Conservation (phyloP, 2,113 vertebrate genomes). For the Dipodomys spectabilis region DNA sequence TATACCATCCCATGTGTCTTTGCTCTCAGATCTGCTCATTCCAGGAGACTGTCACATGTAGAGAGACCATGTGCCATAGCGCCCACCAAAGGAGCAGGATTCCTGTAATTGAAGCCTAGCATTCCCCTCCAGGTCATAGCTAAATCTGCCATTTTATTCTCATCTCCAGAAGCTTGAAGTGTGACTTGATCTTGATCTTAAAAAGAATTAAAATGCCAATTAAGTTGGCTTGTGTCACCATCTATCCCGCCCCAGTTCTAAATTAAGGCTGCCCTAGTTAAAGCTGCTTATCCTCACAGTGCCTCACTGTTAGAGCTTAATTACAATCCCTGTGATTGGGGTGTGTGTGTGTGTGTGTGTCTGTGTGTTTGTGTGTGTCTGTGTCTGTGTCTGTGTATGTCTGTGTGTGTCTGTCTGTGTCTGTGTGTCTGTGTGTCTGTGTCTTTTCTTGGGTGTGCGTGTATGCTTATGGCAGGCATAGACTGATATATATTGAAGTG, state of each 20-base stretch:
- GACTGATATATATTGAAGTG: too few relatives aligned
- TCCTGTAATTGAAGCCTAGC: not conserved
- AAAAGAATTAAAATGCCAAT: slow-evolving; percentile 53
- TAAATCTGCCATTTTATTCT: not conserved
- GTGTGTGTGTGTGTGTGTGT: not conserved
- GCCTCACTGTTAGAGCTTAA: not conserved
- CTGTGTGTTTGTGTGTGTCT: not conserved
- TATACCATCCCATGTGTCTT: not conserved
- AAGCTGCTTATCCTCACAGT: not conserved
- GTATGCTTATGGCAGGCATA: not conserved
- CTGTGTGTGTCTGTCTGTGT: not conserved
- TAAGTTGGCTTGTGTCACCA: slow-evolving; percentile 46
- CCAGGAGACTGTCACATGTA: not conserved
- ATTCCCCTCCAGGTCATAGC: not conserved
- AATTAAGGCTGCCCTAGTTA: slow-evolving; percentile 65
- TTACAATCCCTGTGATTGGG: not conserved
- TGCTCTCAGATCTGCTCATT: not conserved
- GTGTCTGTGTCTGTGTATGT: not conserved
- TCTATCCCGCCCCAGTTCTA: slow-evolving; percentile 45
- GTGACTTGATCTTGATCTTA: slow-evolving; percentile 48
- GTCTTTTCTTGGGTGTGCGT: not conserved
- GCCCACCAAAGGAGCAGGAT: too few relatives aligned
- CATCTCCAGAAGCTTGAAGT: not conserved
- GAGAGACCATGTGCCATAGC: not conserved
- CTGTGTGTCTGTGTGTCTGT: not conserved